Base-by-base conservation (phyloP, 2,797 vertebrate species). In the Chanos chanos region DNA sequence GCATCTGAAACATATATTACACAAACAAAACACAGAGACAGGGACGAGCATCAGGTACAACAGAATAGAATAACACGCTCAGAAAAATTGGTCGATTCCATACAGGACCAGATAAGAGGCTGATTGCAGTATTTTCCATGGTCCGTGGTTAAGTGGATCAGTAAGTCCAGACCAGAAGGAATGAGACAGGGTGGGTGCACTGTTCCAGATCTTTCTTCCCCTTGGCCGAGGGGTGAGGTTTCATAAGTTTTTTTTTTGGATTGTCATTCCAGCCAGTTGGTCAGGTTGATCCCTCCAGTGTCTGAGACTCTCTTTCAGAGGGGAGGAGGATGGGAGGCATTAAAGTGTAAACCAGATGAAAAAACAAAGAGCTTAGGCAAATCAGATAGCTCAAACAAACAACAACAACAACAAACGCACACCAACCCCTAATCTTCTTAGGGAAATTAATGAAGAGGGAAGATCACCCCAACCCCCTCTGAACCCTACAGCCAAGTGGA, bases 301-400 rank as follows among this genome's bases (percentile, higher is more conserved):
- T 93, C 86, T 89, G 87, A 92, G 92, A 92, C 93, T 93, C 94
- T 94, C 92, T 95, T 94, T 94, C 88, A 84, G 90, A 67, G 81
- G 91, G 22, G 27, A 36, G 63, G 63, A 81, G 91, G 22, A 27
- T 36, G 63, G 63, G 60, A 72, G 89, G 94, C 92, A 94, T 97
- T 97, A 96, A 94, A 94, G 93, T 95, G 94, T 97, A 97, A 97
- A 98, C 92, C 93, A 91, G 92, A 94, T 94, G 94, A 92, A 94
- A 94, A 97, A 95, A 97, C 94, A 97, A 95, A 95, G 92, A 91
- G 93, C 93, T 96, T 95, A 94, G 92, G 93, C 92, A 97, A 98
- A 97, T 96, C 90, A 93, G 93, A 95, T 94, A 83, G 90, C 91
- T 93, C 91, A 89, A 94, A 94, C 92, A 95, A 94, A 93, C 89